Evolutionary conservation across 2,797 vertebrate species (phyloP).

Genomic region (Enteromius fasciolatus): DNA sequence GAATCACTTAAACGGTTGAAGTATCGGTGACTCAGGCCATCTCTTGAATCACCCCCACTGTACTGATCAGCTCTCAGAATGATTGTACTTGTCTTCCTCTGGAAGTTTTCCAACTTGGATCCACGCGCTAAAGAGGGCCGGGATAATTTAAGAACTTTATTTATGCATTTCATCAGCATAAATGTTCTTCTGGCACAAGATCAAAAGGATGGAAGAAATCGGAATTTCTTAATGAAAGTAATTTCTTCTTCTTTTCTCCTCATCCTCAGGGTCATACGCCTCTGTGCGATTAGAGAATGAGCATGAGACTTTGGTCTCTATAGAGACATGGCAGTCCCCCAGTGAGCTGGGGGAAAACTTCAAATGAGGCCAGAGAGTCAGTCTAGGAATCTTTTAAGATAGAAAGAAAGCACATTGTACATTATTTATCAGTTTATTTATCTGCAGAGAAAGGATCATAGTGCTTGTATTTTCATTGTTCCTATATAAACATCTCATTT

Average conservation of each 20-base stretch:
- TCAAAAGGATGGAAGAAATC: slow-evolving; percentile 81
- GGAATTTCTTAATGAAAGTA: slow-evolving; percentile 87
- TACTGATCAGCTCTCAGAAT: slow-evolving; percentile 75
- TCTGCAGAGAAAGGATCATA: slow-evolving; percentile 30
- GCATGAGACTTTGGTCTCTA: slow-evolving; percentile 73
- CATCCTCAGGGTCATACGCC: slow-evolving; percentile 82
- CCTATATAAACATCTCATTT: slow-evolving; percentile 30
- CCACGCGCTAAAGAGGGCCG: slow-evolving; percentile 73
- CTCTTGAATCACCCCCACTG: slow-evolving; percentile 71
- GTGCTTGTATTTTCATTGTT: slow-evolving; percentile 18
- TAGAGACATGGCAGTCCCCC: slow-evolving; percentile 68
- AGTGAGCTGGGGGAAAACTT: slow-evolving; percentile 65
- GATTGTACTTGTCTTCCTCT: slow-evolving; percentile 80
- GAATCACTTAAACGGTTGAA: slow-evolving; percentile 51
- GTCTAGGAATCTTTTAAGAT: slow-evolving; percentile 76
- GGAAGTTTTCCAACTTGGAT: slow-evolving; percentile 80
- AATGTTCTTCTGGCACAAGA: slow-evolving; percentile 84
- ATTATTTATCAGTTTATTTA: slow-evolving; percentile 55
- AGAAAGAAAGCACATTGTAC: slow-evolving; percentile 49
- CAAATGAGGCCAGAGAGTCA: slow-evolving; percentile 67
- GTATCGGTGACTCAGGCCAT: slow-evolving; percentile 65
- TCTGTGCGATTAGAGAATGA: slow-evolving; percentile 77
- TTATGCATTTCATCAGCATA: slow-evolving; percentile 86
- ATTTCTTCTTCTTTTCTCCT: slow-evolving; percentile 84
- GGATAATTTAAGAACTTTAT: slow-evolving; percentile 84